These are phyloP conservation scores for Tolmerus cingulatus DNA, from an alignment of 2,888 invertebrate genomes.

Conservation along the genomic window DNA sequence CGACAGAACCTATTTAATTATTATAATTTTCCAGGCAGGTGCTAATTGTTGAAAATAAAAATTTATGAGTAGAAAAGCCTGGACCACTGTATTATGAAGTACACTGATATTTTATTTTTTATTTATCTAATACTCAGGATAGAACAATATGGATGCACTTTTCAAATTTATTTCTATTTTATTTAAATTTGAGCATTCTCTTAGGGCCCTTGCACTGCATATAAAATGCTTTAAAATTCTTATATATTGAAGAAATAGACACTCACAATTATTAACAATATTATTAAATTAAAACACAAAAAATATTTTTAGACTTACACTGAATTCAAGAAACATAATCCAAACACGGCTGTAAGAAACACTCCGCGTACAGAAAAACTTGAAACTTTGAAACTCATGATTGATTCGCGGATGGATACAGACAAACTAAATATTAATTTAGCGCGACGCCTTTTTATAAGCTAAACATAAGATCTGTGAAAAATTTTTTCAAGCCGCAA, in stretches of 20 bases:
- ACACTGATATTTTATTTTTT: not conserved
- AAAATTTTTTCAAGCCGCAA: not conserved
- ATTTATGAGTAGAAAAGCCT: not conserved
- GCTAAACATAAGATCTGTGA: not conserved
- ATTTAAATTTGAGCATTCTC: not conserved
- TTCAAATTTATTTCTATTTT: not conserved
- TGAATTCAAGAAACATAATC: constrained; percentile 1
- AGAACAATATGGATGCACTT: not conserved
- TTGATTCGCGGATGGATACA: not conserved
- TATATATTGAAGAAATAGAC: not conserved
- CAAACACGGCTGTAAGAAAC: not conserved
- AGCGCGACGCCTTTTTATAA: constrained; percentile 21
- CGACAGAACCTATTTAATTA: not conserved
- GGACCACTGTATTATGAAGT: not conserved
- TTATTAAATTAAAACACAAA: not conserved
- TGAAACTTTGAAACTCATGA: constrained; percentile 1
- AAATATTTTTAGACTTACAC: constrained; percentile 14
- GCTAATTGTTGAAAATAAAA: not conserved
- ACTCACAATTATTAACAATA: not conserved
- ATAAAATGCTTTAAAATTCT: not conserved
- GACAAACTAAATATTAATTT: constrained; percentile 12
- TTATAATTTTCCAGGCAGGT: not conserved
- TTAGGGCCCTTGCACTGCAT: not conserved
- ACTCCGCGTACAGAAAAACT: not conserved
- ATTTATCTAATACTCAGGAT: not conserved